These are phyloP conservation scores for Liasis olivaceus DNA, from an alignment of 2,797 vertebrate species.

Conservation along the genomic window DNA sequence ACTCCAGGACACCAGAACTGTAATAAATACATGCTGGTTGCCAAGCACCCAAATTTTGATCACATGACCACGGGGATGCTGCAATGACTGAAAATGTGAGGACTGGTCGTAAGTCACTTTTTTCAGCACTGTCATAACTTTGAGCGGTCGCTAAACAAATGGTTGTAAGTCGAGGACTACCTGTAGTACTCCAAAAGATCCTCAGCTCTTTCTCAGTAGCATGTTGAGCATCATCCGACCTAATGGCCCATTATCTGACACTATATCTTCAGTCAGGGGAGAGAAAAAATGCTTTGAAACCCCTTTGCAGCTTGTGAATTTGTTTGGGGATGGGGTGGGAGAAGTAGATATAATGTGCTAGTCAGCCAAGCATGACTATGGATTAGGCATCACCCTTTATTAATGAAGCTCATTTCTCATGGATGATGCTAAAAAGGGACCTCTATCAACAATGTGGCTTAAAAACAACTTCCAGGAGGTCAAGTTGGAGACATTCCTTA, in stretches of 20 bases:
- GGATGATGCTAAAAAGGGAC: conserved; percentile 14
- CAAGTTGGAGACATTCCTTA: conserved; percentile 33
- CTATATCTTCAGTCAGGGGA: no score
- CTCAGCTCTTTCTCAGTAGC: no score
- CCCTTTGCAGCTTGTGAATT: conserved; percentile 12
- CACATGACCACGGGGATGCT: not conserved
- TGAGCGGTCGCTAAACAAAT: not conserved
- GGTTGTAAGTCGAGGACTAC: not conserved
- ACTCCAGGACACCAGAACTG: not conserved
- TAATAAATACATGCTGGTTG: not conserved
- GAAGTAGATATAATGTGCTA: not conserved
- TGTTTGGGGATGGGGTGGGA: not conserved
- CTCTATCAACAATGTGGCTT: not conserved
- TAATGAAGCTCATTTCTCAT: conserved; percentile 40
- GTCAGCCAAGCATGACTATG: conserved; percentile 10
- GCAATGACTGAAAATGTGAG: not conserved
- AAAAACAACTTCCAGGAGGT: conserved; percentile 22
- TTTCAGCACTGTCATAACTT: not conserved
- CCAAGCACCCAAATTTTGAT: not conserved
- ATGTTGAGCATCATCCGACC: no score
- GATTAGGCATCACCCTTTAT: not conserved
- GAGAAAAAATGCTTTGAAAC: conserved; percentile 19
- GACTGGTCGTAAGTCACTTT: not conserved
- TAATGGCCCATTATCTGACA: no score
- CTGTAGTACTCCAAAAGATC: no score